Percentiles rank a stretch among this genome's conserved stretches.
Evolutionary conservation across 2,888 invertebrate species (phyloP).

Genomic region (Cancer borealis): DNA sequence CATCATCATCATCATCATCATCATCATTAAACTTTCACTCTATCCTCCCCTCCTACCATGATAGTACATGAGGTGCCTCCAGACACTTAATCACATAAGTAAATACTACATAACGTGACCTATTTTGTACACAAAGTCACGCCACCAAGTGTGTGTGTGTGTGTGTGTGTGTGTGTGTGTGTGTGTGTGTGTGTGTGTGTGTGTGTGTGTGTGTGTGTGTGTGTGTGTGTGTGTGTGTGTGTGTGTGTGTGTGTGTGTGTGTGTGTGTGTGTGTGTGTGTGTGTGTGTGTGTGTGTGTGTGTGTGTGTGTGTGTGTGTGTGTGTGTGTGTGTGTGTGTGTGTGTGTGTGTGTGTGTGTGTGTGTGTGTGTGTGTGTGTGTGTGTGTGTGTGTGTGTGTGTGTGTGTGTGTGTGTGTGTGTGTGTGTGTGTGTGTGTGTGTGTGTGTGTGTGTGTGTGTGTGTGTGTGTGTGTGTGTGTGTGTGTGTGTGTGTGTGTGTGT

Average conservation of each 20-base stretch:
- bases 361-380: constrained; percentile 34
- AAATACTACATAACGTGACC: not conserved
- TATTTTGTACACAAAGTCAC: not conserved
- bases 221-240: constrained; percentile 8
- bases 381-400: constrained; percentile 49
- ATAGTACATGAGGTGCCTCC: too few relatives aligned
- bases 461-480: constrained; percentile 49
- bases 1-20: too few relatives aligned
- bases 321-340: constrained; percentile 23
- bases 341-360: not conserved
- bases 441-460: constrained; percentile 34
- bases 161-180: constrained; percentile 49
- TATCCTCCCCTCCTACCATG: too few relatives aligned
- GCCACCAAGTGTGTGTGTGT: not conserved
- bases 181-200: constrained; percentile 41
- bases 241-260: constrained; percentile 11
- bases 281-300: constrained; percentile 39
- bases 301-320: constrained; percentile 49
- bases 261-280: constrained; percentile 11
- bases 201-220: not conserved
- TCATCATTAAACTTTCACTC: too few relatives aligned
- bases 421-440: not conserved
- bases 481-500: constrained; percentile 15
- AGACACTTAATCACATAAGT: too few relatives aligned
- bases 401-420: constrained; percentile 15